Base-by-base conservation (phyloP, 64 coral and sea anemone species). In the Hydrozoanthus tunicans region DNA sequence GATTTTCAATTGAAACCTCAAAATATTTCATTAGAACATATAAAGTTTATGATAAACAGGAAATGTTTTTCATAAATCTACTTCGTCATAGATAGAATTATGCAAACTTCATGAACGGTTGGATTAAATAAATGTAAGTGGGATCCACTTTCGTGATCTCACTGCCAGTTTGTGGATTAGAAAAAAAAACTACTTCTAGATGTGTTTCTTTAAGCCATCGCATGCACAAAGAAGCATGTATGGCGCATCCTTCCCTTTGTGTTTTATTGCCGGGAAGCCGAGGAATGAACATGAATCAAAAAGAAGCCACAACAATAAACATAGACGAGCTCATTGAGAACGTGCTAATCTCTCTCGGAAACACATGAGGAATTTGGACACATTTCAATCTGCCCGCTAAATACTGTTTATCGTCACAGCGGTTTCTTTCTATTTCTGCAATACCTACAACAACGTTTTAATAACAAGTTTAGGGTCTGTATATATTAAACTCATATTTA, bases 331-430 rank as follows among this genome's bases (percentile, higher is more conserved):
- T 23, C 20, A 23, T 79, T 81, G 58, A 59, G 61, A 58, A 81
- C 23, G 79, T 81, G 79, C 24, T 81, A 81, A 81, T 81, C 79
- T 55, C 56, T 62, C 58, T 81, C 78, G 78, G 78, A 81, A 81
- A 81, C n/a, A 62, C 78, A 62, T n/a, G 58, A 62, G 78, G 78
- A 58, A 61, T 81, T 79, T 81, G 10, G 56, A 62, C 79, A 58
- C 58, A 81, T 81, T 81, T 81, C 58, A 62, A n/a, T 62, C 26
- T 20, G 53, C 56, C 14, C 4, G 55, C 5, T 27, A 3, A 56
- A 80, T 26, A 61, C 17, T 27, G n/a, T 24, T 61, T 62, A 6
- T 81, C 61, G 25, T 81, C 79, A 81, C 25, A 24, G 58, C 79
- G 58, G 58, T 79, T 79, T 79, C 77, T 57, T 23, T 52, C 77